Evolutionary conservation across 2,113 vertebrate genomes (phyloP).

Genomic region (Chionodraco myersi): DNA sequence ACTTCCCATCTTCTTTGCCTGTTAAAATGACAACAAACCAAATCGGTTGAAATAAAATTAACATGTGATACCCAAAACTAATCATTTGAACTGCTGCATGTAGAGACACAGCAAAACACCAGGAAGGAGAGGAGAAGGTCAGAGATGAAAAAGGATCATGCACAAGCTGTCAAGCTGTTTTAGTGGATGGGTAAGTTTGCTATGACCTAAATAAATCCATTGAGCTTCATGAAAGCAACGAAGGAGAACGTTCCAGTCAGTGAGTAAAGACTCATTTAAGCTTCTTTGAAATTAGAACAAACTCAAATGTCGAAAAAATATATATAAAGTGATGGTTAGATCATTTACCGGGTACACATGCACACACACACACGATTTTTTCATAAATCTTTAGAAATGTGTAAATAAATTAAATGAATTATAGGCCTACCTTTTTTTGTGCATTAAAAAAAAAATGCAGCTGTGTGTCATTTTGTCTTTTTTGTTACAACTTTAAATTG

Average conservation of each 20-base stretch:
- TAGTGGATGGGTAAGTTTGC: background rate
- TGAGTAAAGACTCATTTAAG: background rate
- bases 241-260: too few relatives aligned
- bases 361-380: too few relatives aligned
- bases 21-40: conserved; percentile 46
- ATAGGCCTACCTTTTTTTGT: too few relatives aligned
- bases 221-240: too few relatives aligned
- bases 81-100: background rate
- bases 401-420: background rate
- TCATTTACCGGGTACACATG: background rate
- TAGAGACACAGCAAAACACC: background rate
- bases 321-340: background rate
- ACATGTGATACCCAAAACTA: background rate
- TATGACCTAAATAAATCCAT: background rate
- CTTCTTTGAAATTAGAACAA: background rate
- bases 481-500: too few relatives aligned
- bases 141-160: conserved; percentile 33
- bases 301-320: background rate
- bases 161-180: conserved; percentile 32
- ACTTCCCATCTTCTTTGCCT: conserved; percentile 99
- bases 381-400: background rate
- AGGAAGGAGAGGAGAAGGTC: background rate
- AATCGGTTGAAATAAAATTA: background rate
- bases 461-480: too few relatives aligned
- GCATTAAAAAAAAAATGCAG: too few relatives aligned